Evolutionary conservation across 2,113 vertebrate species (phyloP).

Genomic region (Syrrhaptes paradoxus): DNA sequence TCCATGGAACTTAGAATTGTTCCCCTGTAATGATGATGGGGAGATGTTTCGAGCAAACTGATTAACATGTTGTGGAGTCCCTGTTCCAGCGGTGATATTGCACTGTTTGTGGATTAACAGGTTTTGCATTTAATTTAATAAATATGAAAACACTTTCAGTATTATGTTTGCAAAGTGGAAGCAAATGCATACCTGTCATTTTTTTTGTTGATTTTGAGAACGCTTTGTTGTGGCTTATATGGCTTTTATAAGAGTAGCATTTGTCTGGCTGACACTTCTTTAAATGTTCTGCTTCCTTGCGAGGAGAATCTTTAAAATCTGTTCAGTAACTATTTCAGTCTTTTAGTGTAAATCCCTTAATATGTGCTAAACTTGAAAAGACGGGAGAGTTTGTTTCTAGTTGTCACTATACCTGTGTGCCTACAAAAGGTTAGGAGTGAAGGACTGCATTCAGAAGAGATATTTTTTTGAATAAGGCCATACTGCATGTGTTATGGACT

Average conservation of each 20-base stretch:
- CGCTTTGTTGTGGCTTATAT: not conserved
- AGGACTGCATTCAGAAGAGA: not conserved
- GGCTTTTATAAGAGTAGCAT: not conserved
- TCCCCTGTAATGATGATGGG: not conserved
- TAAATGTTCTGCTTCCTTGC: not conserved
- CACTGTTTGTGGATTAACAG: constrained; percentile 20
- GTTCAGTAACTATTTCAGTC: not conserved
- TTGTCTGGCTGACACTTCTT: not conserved
- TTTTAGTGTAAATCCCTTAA: not conserved
- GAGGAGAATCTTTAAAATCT: not conserved
- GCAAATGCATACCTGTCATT: not conserved
- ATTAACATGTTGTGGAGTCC: not conserved
- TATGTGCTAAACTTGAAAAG: not conserved
- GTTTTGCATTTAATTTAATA: constrained; percentile 28
- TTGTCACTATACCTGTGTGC: not conserved
- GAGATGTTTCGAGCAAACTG: not conserved
- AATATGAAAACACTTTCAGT: not conserved
- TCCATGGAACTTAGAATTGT: not conserved
- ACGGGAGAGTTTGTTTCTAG: not conserved
- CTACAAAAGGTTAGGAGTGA: not conserved
- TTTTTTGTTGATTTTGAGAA: not conserved
- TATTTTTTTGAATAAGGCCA: not conserved
- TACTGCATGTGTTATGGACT: not conserved
- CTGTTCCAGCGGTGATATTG: not conserved
- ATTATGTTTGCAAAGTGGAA: constrained; percentile 23